phyloP scores from a whole-genome alignment of 2,797 vertebrate species.

The Cetoscarus ocellatus region DNA sequence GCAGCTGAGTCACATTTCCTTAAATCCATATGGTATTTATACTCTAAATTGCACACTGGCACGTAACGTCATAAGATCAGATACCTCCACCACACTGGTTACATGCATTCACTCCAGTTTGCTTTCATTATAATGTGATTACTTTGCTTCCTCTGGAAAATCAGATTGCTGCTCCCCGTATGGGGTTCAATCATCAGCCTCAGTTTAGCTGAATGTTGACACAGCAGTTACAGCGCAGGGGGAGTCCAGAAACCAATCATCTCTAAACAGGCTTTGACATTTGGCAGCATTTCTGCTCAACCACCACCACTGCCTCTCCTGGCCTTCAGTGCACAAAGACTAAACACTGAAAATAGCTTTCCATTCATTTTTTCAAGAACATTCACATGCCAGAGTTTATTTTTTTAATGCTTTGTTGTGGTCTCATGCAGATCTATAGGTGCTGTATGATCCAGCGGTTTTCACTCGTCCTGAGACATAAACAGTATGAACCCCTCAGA shows the following conservation, averaged over 20 bases:
- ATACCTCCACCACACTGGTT: neutral
- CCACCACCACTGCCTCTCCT: constrained; percentile 18
- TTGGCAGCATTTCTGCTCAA: constrained; percentile 42
- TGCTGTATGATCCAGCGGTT: neutral
- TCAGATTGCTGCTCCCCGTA: constrained; percentile 4
- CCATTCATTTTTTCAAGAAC: constrained; percentile 20
- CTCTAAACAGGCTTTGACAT: constrained; percentile 41
- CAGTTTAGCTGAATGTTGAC: constrained; percentile 50
- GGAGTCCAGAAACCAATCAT: constrained; percentile 17
- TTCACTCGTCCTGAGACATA: constrained; percentile 6
- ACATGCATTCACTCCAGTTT: constrained; percentile 6
- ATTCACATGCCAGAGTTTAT: neutral
- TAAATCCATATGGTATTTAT: constrained; percentile 1
- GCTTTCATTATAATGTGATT: constrained; percentile 30
- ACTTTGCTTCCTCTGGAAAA: constrained; percentile 28
- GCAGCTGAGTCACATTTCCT: constrained; percentile 29
- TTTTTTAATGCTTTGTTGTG: neutral
- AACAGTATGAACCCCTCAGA: constrained; percentile 5
- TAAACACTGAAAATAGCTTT: constrained; percentile 51
- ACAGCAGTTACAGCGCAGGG: constrained; percentile 29
- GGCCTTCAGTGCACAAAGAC: constrained; percentile 41
- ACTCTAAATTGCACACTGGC: constrained; percentile 2
- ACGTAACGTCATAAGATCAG: neutral
- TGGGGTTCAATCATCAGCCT: constrained; percentile 22
- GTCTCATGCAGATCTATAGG: neutral